Evolutionary conservation across 2,797 vertebrate genomes (phyloP).

Genomic region (Peromyscus attwateri): DNA sequence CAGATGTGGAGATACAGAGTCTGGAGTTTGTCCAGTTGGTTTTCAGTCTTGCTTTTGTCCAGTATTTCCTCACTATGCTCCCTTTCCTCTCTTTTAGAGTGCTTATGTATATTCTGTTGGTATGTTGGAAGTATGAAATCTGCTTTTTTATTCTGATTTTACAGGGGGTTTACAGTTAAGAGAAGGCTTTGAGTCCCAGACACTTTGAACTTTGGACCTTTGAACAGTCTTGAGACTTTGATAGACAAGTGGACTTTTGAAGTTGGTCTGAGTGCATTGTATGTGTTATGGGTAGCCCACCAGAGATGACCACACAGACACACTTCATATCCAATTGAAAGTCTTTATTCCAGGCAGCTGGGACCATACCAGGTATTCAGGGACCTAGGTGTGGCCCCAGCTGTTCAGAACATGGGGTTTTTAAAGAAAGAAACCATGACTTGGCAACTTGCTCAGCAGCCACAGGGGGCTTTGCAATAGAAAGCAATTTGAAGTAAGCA

Average conservation of each 20-base stretch:
- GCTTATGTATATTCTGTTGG: not conserved
- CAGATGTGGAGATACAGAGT: not conserved
- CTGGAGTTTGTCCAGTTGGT: not conserved
- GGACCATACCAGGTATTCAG: not conserved
- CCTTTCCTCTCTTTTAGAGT: not conserved
- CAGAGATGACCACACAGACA: not conserved
- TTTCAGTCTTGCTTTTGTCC: not conserved
- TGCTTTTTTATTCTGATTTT: not conserved
- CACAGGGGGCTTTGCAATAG: not conserved
- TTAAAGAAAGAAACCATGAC: not conserved
- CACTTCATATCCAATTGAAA: not conserved
- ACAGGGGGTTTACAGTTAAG: not conserved
- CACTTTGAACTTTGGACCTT: not conserved
- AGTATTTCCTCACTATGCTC: not conserved
- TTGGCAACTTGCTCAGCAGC: not conserved
- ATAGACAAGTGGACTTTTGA: not conserved
- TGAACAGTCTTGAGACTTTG: not conserved
- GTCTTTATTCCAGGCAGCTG: not conserved
- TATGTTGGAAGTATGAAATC: not conserved
- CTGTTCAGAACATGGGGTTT: not conserved
- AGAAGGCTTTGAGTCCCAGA: not conserved
- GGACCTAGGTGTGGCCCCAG: not conserved
- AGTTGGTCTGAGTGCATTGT: not conserved
- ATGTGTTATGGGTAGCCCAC: not conserved
- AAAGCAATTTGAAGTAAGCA: not conserved